Evolutionary conservation across 1,140 invertebrate species (phyloP).

Genomic region (Oedothorax gibbosus): DNA sequence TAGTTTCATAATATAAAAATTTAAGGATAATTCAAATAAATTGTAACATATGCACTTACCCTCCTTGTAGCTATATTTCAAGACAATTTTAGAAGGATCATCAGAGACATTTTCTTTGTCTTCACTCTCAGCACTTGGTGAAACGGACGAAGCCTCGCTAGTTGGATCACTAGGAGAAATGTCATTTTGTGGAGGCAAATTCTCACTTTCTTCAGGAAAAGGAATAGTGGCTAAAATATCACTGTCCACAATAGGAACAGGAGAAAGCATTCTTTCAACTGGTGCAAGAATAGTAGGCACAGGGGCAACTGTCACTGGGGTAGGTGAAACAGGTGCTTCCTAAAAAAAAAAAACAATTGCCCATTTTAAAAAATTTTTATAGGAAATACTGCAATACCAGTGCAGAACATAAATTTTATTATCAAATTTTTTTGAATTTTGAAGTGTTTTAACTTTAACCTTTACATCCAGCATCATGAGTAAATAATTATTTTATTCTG

Average conservation of each 20-base stretch:
- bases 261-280: neutral
- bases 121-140: constrained; percentile 34
- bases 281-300: neutral
- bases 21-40: constrained; percentile 11
- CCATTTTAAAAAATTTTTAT: neutral
- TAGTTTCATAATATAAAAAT: constrained; percentile 32
- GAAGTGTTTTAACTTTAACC: no score
- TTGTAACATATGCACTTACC: neutral
- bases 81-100: constrained; percentile 1
- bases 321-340: neutral
- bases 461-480: no score
- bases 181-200: constrained; percentile 4
- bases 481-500: no score
- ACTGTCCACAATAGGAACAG: constrained; percentile 28
- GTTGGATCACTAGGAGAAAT: neutral
- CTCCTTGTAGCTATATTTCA: constrained; percentile 45
- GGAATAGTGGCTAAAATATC: constrained; percentile 39
- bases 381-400: neutral
- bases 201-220: constrained; percentile 7
- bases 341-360: neutral
- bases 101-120: constrained; percentile 43
- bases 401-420: no score
- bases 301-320: constrained; percentile 1
- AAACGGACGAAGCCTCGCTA: constrained; percentile 40
- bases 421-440: no score